Evolutionary conservation across 1,140 invertebrate species (phyloP), one percentile per base, ranked within the genome.

Genomic region (Cydia pomonella): DNA sequence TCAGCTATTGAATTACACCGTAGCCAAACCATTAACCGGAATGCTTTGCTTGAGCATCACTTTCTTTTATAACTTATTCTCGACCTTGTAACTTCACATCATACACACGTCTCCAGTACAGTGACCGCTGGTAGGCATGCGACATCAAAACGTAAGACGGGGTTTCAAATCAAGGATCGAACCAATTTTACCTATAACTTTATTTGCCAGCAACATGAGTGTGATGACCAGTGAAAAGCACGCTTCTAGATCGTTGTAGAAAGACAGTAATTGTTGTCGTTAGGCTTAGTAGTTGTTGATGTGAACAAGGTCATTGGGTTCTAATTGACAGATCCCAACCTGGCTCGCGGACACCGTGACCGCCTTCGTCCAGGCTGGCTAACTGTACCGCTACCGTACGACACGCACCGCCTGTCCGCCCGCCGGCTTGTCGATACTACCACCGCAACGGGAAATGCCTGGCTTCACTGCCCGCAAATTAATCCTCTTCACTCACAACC

Each of bases 331-430:
- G 84, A 88, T 84, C 83, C 80, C 71, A 80, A 78, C 77, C 79
- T 79, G 80, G 77, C 78, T 71, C 73, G 79, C 80, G 80, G 80
- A 80, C 81, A 81, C 77, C 80, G 82, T 85, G 84, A 84, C 79
- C 79, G 81, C 79, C 81, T 83, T 81, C 78, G 79, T 84, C 77
- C 81, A 79, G 76, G 76, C 41, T 41, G 38, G 64, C 63, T 90
- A 90, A 89, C 87, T 85, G 87, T 89, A 89, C 80, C 76, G 82
- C 86, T 85, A 86, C 84, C 81, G 84, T 85, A 83, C 80, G 79
- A 83, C 82, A 84, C 81, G 84, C 79, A 82, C 78, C 78, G 81
- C 73, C 83, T 77, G 75, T 73, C 69, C 72, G 59, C 74, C 78
- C 73, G 72, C 66, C 75, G 77, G 21, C 53, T 76, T 74, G 76